Base-by-base conservation (phyloP, 2,113 vertebrate genomes). In the Origma solitaria region DNA sequence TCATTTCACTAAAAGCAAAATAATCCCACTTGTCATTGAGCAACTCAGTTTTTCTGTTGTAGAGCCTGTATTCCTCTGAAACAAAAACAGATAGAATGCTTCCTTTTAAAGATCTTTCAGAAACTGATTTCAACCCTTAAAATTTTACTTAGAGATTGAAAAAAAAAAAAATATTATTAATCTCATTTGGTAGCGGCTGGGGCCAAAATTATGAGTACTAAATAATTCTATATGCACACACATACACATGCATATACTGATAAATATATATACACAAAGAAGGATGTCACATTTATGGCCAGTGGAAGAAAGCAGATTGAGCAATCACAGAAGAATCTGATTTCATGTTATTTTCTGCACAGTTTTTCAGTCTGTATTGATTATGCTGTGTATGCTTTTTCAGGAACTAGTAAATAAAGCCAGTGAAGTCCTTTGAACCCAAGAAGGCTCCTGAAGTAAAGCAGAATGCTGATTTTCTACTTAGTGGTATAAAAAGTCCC, bases 221-320 rank as follows among this genome's bases (percentile, higher is more conserved):
- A 56, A 49, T 56, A 38, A 79, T 44, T 64, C 8, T 68, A n/a
- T n/a, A 2, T 25, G 6, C 3, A 16, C 5, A 11, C 15, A 28
- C 7, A 56, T 23, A 54, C 2, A 51, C 1, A 22, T 3, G 22
- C 8, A 25, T 6, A 24, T 4, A 21, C 4, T 50, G 15, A 16
- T 6, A 57, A 4, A 50, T 28, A 28, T 15, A 14, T 42, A 35
- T 14, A n/a, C 4, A 49, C 15, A 24, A 2, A 51, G 10, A 72
- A 30, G 0, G 56, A 60, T 49, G 24, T 31, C 18, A 38, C 12
- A 22, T 61, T 73, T 86, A 25, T 11, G 1, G 9, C 6, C 17
- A 66, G 35, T 51, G 19, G 7, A 88, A 76, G 7, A 50, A 82
- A 79, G 54, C 6, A 47, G 10, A 35, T 38, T 38, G 15, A 33